phyloP scores from a whole-genome alignment of 2,888 invertebrate species.

The Phengaris arion region DNA sequence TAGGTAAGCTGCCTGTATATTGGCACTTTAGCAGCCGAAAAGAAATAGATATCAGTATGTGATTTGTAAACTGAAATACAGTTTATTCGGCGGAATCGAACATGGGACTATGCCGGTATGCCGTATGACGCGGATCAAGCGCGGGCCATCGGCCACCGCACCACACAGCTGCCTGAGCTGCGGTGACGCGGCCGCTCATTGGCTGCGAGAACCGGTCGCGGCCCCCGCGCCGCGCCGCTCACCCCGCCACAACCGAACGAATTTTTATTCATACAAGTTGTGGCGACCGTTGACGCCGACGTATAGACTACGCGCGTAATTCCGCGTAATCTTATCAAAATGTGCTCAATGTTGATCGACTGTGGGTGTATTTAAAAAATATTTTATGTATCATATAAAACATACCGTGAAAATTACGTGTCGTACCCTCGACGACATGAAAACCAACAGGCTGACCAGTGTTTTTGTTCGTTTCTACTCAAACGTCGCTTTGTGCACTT shows the following conservation, averaged over 20 bases:
- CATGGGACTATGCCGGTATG: slow-evolving; percentile 52
- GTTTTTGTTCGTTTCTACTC: slow-evolving; percentile 73
- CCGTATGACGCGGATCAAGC: slow-evolving; percentile 47
- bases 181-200: slow-evolving; percentile 64
- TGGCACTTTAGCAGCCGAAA: background rate
- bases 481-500: slow-evolving; percentile 65
- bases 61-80: background rate
- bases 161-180: slow-evolving; percentile 69
- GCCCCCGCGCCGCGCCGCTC: slow-evolving; percentile 51
- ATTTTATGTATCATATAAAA: slow-evolving; percentile 30
- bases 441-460: slow-evolving; percentile 58
- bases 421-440: slow-evolving; percentile 58
- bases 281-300: slow-evolving; percentile 74
- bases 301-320: slow-evolving; percentile 62
- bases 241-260: slow-evolving; percentile 69
- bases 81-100: background rate
- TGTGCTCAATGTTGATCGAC: slow-evolving; percentile 61
- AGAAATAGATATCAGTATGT: background rate
- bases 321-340: slow-evolving; percentile 78
- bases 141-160: slow-evolving; percentile 30
- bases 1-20: no score
- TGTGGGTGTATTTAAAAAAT: slow-evolving; percentile 48
- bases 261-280: slow-evolving; percentile 76
- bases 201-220: slow-evolving; percentile 69
- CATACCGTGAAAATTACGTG: slow-evolving; percentile 22